Base-by-base conservation (phyloP, 2,888 invertebrate species). In the Omphaloscelis lunosa region DNA sequence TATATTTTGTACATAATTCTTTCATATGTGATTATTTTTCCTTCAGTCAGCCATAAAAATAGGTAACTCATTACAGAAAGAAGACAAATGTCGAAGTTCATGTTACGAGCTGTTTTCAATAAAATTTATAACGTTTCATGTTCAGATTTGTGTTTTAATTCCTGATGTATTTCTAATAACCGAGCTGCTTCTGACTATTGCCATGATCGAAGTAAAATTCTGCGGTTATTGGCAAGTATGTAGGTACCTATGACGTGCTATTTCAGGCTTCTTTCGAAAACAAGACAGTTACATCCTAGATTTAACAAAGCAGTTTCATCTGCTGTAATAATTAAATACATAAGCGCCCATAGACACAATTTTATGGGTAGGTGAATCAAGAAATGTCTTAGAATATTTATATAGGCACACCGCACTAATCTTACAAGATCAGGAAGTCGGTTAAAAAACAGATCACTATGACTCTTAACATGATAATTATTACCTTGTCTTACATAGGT, bases 131-230 rank as follows among this genome's bases (percentile, higher is more conserved):
- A 34, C 34, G 9, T 48, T 41, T 68, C 15, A 68, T 63, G 34
- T 56, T n/a, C 8, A 29, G 34, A 48, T n/a, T 61, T 56, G 61
- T 61, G 53, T 79, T 80, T 75, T 15, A 82, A 59, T 69, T 12
- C 56, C 12, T 29, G 9, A 48, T 51, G 15, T 29, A 59, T 15
- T 29, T 59, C 17, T 59, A 29, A 29, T 8, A 59, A 59, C 17
- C 17, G 7, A 17, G 29, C 17, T 27, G 15, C 45, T 29, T 48
- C 48, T 45, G 5, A 15, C 15, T 12, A 29, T 29, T 23, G 9
- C 9, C 45, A 66, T 66, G 15, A 66, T 66, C 20, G n/a, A 27
- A 27, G 12, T 27, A 15, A 20, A 45, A 65, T 20, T 27, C 27
- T 45, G 1, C 11, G 41, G 8, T 39, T n/a, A 27, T 29, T 59